Evolutionary conservation across 2,113 vertebrate species (phyloP).

Genomic region (Paratilapia polleni): DNA sequence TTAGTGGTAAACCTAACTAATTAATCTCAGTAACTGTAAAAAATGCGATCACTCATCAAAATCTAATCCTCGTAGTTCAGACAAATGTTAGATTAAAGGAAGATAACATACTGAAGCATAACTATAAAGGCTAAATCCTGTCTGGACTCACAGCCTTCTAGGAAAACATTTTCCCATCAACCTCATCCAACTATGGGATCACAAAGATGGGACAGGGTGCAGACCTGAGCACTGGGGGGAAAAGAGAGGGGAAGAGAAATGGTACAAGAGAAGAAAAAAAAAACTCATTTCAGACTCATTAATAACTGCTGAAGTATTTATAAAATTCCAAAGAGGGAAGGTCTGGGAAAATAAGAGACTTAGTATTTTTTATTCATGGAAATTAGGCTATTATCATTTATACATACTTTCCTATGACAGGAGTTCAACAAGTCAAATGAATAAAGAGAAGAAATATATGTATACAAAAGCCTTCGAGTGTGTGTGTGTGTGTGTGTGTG

Average conservation of each 20-base stretch:
- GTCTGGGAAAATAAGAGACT: slow-evolving; percentile 49
- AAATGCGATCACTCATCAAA: slow-evolving; percentile 14
- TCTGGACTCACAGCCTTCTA: slow-evolving; percentile 46
- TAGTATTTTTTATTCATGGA: slow-evolving; percentile 49
- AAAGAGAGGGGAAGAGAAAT: slow-evolving; percentile 12
- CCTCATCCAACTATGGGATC: slow-evolving; percentile 49
- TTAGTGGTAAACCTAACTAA: slow-evolving; percentile 2
- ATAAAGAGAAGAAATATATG: slow-evolving; percentile 35
- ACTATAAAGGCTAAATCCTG: slow-evolving; percentile 60
- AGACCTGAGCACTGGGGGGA: slow-evolving; percentile 24
- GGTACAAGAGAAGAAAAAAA: slow-evolving; percentile 10
- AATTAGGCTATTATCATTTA: slow-evolving; percentile 40
- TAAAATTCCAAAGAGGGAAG: slow-evolving; percentile 33
- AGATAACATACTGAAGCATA: slow-evolving; percentile 36
- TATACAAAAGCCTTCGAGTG: background rate
- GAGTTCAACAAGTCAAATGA: slow-evolving; percentile 50
- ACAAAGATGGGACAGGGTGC: background rate
- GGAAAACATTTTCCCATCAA: slow-evolving; percentile 58
- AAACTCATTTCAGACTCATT: slow-evolving; percentile 45
- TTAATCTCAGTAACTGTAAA: background rate
- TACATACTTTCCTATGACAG: slow-evolving; percentile 31
- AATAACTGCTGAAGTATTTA: slow-evolving; percentile 62
- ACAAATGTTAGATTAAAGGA: slow-evolving; percentile 26
- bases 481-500: background rate
- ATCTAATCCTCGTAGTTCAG: background rate